Conservation (phyloP, 2,797 vertebrate species). For the Eidolon dupreanum region DNA sequence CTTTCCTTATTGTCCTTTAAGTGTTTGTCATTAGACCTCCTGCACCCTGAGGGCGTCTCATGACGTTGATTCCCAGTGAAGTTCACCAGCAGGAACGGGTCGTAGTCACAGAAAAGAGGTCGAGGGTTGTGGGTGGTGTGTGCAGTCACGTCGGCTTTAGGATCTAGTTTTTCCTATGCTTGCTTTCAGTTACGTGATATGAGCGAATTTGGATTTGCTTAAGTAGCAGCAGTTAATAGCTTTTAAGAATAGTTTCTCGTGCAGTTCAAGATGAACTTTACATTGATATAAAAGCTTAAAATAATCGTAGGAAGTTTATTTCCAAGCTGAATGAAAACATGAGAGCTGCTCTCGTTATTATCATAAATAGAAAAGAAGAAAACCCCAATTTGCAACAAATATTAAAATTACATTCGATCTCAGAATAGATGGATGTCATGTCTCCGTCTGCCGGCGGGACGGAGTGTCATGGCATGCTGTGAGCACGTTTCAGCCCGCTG, state of each 20-base stretch:
- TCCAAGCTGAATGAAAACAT: conserved; percentile 42
- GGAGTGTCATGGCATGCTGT: not conserved
- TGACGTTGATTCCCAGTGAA: not conserved
- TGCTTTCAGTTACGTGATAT: not conserved
- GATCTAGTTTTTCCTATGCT: not conserved
- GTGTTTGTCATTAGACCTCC: not conserved
- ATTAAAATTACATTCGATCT: not conserved
- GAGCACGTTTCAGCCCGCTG: not conserved
- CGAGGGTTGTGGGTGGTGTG: not conserved
- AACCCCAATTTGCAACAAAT: conserved; percentile 5
- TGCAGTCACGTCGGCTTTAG: not conserved
- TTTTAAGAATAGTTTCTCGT: conserved; percentile 42
- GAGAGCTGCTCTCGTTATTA: conserved; percentile 34
- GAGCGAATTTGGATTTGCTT: not conserved
- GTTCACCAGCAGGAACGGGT: not conserved
- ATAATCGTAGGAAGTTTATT: conserved; percentile 52
- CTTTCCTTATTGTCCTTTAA: not conserved
- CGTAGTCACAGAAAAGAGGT: not conserved
- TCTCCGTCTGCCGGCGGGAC: not conserved
- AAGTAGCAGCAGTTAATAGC: not conserved
- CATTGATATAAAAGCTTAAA: not conserved
- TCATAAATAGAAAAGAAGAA: conserved; percentile 44
- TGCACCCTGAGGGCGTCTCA: not conserved
- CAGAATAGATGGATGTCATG: not conserved
- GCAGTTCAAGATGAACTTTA: conserved; percentile 12